Evolutionary conservation across 2,888 invertebrate species (phyloP).

Genomic region (Chloromyia formosa): DNA sequence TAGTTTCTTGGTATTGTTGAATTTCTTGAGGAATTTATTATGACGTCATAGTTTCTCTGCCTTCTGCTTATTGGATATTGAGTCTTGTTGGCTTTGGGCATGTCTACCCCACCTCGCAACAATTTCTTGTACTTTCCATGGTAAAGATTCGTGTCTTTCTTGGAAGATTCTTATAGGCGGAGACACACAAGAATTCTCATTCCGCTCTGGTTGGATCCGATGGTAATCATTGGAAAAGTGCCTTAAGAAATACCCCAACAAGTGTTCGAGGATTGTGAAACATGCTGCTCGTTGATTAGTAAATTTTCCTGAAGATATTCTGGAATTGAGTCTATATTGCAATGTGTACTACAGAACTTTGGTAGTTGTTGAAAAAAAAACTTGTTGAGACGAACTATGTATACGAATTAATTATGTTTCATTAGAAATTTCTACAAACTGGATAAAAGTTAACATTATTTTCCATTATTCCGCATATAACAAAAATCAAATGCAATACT

Average conservation of each 20-base stretch:
- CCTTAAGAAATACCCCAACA: conserved; percentile 24
- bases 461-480: too few relatives aligned
- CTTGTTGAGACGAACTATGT: too few relatives aligned
- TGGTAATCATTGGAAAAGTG: not conserved
- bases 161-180: conserved; percentile 44
- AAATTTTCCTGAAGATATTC: too few relatives aligned
- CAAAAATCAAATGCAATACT: too few relatives aligned
- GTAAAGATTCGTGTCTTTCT: conserved; percentile 28
- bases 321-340: too few relatives aligned
- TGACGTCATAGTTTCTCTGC: conserved; percentile 33
- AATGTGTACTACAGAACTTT: too few relatives aligned
- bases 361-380: too few relatives aligned
- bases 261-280: conserved; percentile 26
- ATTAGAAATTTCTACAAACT: too few relatives aligned
- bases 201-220: not conserved
- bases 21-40: conserved; percentile 28
- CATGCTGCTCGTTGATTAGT: too few relatives aligned
- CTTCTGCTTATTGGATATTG: conserved; percentile 37
- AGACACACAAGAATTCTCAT: conserved; percentile 1
- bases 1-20: conserved; percentile 26
- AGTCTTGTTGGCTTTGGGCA: conserved; percentile 22
- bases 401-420: too few relatives aligned
- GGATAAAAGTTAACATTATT: too few relatives aligned
- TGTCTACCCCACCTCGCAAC: conserved; percentile 26
- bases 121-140: not conserved